Conservation (phyloP, 1,140 invertebrate species). For the Drosophila pallidifrons region DNA sequence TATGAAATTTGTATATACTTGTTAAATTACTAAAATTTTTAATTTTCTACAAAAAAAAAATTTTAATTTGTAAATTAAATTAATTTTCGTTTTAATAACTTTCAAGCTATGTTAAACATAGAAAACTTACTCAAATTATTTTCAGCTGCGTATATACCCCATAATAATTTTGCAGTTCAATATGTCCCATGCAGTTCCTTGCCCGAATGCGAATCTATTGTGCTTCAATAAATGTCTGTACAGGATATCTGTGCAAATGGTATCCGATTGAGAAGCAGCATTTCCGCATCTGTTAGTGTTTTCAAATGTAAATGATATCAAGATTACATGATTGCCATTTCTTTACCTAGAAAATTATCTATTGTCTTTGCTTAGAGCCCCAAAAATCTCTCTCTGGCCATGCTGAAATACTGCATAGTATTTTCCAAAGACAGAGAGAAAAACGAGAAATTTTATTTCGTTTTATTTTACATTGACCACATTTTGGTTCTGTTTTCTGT, state of each 20-base stretch:
- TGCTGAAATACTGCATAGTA: neutral
- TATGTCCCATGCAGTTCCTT: neutral
- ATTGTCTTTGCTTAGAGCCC: constrained; percentile 14
- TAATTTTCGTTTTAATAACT: no score
- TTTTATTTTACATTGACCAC: constrained; percentile 59
- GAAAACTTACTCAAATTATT: no score
- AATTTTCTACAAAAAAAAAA: no score
- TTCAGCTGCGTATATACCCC: neutral
- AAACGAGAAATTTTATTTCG: constrained; percentile 35
- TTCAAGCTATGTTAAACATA: no score
- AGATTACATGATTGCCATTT: constrained; percentile 14
- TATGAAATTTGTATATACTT: no score
- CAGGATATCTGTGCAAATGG: constrained; percentile 4
- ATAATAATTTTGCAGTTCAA: neutral
- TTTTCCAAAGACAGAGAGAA: neutral
- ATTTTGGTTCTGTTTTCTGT: constrained; percentile 57
- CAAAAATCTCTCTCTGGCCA: constrained; percentile 5
- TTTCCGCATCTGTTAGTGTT: constrained; percentile 9
- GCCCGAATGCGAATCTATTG: neutral
- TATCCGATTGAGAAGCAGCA: constrained; percentile 3
- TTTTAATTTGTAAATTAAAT: no score
- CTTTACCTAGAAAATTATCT: constrained; percentile 5
- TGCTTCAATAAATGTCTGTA: neutral
- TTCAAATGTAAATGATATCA: constrained; percentile 8
- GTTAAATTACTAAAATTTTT: no score